phyloP scores from a whole-genome alignment of 2,113 vertebrate species.

The Chiloscyllium plagiosum region DNA sequence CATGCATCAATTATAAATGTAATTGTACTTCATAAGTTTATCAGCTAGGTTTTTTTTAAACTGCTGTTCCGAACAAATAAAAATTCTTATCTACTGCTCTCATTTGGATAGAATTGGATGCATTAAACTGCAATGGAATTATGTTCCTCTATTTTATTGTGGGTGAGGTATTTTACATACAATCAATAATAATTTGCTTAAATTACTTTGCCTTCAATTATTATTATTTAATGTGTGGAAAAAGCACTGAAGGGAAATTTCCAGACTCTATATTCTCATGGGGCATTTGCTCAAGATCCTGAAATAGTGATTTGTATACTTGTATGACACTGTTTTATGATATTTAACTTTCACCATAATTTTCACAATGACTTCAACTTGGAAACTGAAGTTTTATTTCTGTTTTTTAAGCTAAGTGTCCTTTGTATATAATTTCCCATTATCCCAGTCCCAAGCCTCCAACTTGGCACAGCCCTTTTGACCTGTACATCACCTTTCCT shows the following conservation, averaged over 20 bases:
- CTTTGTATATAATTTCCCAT: too few relatives aligned
- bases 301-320: background rate
- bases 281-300: background rate
- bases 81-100: background rate
- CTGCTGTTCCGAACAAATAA: too few relatives aligned
- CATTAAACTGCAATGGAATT: background rate
- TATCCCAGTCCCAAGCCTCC: too few relatives aligned
- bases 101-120: background rate
- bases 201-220: background rate
- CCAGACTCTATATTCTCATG: background rate
- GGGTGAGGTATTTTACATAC: background rate
- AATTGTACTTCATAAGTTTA: background rate
- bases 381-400: background rate
- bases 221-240: background rate
- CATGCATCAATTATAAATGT: background rate
- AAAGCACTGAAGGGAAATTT: background rate
- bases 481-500: too few relatives aligned
- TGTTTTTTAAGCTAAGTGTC: background rate
- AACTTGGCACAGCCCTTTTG: too few relatives aligned
- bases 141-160: background rate
- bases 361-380: background rate
- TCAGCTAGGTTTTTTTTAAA: background rate
- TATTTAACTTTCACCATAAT: background rate
- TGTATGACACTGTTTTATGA: background rate
- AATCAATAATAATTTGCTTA: background rate